Evolutionary conservation across 2,888 invertebrate species (phyloP).

Genomic region (Xiphydria camelus): DNA sequence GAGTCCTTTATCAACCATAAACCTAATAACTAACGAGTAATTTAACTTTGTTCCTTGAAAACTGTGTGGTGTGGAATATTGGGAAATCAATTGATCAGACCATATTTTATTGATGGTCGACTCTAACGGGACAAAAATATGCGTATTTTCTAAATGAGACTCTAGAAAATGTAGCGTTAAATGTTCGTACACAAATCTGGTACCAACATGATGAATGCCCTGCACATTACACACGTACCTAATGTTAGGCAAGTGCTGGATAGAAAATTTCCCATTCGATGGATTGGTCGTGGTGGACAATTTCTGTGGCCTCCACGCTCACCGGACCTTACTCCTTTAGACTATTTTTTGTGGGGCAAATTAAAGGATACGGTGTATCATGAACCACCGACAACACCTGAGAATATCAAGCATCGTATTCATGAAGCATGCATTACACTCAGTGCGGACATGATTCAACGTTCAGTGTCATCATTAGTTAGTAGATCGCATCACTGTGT

Average conservation of each 20-base stretch:
- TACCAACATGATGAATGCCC: too few species aligned
- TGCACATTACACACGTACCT: too few species aligned
- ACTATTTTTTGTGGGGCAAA: slow-evolving; percentile 5
- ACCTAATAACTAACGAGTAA: too few species aligned
- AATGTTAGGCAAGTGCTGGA: slow-evolving; percentile 1
- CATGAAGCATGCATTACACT: slow-evolving; percentile 3
- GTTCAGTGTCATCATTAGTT: slow-evolving; percentile 7
- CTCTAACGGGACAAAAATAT: too few species aligned
- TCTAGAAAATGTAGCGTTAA: too few species aligned
- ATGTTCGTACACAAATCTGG: slow-evolving; percentile 6
- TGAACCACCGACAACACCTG: too few species aligned
- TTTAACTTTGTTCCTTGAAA: too few species aligned
- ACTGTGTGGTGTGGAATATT: slow-evolving; percentile 10
- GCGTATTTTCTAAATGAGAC: too few species aligned
- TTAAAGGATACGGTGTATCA: too few species aligned
- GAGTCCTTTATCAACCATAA: too few species aligned
- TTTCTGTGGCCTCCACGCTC: slow-evolving; percentile 4
- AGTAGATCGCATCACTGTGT: slow-evolving; percentile 5
- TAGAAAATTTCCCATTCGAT: slow-evolving; percentile 7
- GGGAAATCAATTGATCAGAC: slow-evolving; percentile 2
- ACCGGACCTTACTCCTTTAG: slow-evolving; percentile 5
- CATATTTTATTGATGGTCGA: slow-evolving; percentile 10
- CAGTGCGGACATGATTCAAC: neutral
- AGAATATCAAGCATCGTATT: slow-evolving; percentile 2
- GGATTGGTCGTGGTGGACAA: slow-evolving; percentile 4